These are phyloP conservation scores for Diabrotica undecimpunctata DNA, from an alignment of 1,140 invertebrate species.

Conservation along the genomic window DNA sequence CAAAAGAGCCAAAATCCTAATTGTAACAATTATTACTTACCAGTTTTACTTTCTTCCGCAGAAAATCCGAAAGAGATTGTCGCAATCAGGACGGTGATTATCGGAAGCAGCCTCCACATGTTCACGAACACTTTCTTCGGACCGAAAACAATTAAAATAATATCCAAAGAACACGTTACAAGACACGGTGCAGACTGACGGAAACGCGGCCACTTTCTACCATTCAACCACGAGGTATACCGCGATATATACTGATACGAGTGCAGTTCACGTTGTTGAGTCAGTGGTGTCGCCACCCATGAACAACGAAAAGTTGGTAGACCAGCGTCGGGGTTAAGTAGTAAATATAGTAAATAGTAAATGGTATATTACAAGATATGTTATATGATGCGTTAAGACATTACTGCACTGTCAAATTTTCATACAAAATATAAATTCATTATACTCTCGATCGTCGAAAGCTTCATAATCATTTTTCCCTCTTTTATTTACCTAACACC, in stretches of 20 bases:
- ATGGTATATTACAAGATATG: no score
- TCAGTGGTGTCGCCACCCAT: slow-evolving; percentile 5
- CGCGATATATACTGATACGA: slow-evolving; percentile 7
- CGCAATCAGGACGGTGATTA: background rate
- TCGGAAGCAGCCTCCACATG: slow-evolving; percentile 8
- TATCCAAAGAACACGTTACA: slow-evolving; percentile 5
- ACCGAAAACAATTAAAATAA: background rate
- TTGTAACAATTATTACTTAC: background rate
- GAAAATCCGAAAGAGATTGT: slow-evolving; percentile 1
- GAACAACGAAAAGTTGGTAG: no score
- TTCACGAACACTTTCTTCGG: slow-evolving; percentile 1
- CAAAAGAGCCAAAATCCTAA: no score
- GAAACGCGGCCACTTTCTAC: slow-evolving; percentile 5
- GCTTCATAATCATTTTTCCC: no score
- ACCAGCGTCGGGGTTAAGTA: no score
- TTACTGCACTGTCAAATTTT: no score
- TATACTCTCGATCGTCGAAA: no score
- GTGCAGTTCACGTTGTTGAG: slow-evolving; percentile 9
- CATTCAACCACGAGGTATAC: background rate
- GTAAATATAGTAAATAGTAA: no score
- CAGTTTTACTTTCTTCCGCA: background rate
- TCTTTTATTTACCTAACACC: no score
- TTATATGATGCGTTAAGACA: no score
- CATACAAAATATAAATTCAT: no score
- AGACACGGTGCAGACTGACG: slow-evolving; percentile 8